phyloP scores from a whole-genome alignment of 2,797 vertebrate species.

The Microhierax caerulescens region DNA sequence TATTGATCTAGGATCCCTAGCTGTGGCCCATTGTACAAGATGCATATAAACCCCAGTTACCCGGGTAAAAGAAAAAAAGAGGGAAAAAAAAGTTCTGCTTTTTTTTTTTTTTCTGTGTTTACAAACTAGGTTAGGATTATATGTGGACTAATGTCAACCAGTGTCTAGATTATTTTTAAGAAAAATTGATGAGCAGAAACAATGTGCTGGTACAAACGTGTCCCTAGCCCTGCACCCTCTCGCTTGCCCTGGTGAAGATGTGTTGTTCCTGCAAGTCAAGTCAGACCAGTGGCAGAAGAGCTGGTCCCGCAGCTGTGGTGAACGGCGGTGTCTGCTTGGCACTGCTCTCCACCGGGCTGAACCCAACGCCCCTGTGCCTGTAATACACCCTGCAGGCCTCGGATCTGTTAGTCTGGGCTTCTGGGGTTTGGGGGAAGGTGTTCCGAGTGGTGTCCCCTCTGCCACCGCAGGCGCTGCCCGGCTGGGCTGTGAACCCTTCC shows the following conservation, averaged over 20 bases:
- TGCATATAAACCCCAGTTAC: background rate
- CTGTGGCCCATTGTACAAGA: background rate
- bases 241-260: rapidly evolving
- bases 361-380: background rate
- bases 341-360: background rate
- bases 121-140: background rate
- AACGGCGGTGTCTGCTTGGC: background rate
- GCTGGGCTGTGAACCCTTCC: background rate
- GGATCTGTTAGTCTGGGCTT: background rate
- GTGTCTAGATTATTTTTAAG: background rate
- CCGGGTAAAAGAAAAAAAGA: background rate
- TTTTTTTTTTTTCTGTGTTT: no score
- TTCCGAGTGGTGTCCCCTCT: background rate
- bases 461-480: background rate
- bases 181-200: background rate
- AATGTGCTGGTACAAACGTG: background rate
- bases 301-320: background rate
- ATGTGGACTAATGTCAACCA: background rate
- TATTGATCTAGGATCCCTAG: background rate
- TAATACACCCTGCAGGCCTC: rapidly evolving
- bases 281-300: rapidly evolving
- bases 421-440: background rate
- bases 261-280: background rate
- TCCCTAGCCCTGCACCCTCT: background rate
- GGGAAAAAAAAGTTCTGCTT: background rate